Evolutionary conservation across 92 coral and sea anemone genomes (phyloP).

Genomic region (Galaxea fascicularis): DNA sequence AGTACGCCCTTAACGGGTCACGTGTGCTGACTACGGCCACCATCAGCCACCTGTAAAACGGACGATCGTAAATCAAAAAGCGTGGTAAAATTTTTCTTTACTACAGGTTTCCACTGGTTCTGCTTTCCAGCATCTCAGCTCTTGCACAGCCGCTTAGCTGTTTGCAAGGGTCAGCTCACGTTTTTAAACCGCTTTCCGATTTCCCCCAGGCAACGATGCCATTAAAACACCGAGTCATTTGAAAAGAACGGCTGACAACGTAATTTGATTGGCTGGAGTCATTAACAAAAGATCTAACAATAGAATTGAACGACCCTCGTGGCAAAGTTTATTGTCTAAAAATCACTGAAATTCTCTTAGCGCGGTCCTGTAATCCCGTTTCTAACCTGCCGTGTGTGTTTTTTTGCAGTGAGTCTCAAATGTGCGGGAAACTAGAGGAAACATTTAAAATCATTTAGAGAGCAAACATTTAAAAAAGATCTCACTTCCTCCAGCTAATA

Average conservation of each 20-base stretch:
- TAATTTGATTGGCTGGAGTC: slow-evolving; percentile 78
- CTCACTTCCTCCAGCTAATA: slow-evolving; percentile 53
- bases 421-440: slow-evolving; percentile 8
- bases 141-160: slow-evolving; percentile 57
- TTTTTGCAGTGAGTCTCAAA: slow-evolving; percentile 18
- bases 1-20: slow-evolving; percentile 54
- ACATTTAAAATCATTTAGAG: slow-evolving; percentile 1
- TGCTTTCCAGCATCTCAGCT: slow-evolving; percentile 44
- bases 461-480: slow-evolving; percentile 31
- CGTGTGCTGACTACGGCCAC: slow-evolving; percentile 64
- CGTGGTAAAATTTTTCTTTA: slow-evolving; percentile 35
- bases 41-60: slow-evolving; percentile 64
- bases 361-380: slow-evolving; percentile 30
- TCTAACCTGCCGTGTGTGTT: neutral
- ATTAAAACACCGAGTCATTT: slow-evolving; percentile 40
- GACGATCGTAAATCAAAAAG: slow-evolving; percentile 55
- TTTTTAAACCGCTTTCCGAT: slow-evolving; percentile 47
- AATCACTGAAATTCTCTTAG: slow-evolving; percentile 41
- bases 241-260: slow-evolving; percentile 38
- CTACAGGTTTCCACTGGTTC: slow-evolving; percentile 52
- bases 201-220: slow-evolving; percentile 51
- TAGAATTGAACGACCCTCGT: slow-evolving; percentile 83
- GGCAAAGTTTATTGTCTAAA: slow-evolving; percentile 76
- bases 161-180: slow-evolving; percentile 47
- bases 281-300: slow-evolving; percentile 81